These are phyloP conservation scores for Polydrusus cervinus DNA, from an alignment of 2,888 invertebrate species.

Conservation along the genomic window DNA sequence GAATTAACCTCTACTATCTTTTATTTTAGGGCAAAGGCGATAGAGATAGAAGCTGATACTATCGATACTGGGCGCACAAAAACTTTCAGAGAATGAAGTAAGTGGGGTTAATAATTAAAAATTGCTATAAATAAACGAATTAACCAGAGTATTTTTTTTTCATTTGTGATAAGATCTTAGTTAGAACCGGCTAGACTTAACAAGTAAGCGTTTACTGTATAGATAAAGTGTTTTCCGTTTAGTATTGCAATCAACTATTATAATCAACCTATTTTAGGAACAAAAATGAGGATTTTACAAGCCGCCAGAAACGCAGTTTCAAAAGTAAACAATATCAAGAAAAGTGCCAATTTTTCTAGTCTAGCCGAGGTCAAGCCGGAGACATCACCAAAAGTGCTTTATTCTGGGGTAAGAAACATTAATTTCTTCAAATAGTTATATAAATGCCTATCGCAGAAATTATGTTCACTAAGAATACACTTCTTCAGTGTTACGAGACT, in stretches of 20 bases:
- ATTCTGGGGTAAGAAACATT: conserved; percentile 80
- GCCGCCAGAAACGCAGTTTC: conserved; percentile 56
- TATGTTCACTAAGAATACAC: too few relatives aligned
- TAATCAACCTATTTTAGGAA: neutral
- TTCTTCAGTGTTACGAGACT: too few relatives aligned
- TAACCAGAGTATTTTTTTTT: neutral
- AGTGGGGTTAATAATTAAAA: too few relatives aligned
- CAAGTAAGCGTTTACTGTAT: neutral
- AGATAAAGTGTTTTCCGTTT: neutral
- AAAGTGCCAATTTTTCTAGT: conserved; percentile 73
- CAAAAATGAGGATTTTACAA: conserved; percentile 54
- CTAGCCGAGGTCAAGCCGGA: conserved; percentile 75
- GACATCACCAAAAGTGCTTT: conserved; percentile 82
- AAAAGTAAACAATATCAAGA: conserved; percentile 64
- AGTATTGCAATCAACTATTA: neutral
- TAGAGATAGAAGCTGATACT: too few relatives aligned
- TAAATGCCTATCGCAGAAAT: too few relatives aligned
- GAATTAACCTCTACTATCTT: too few relatives aligned
- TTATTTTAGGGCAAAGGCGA: too few relatives aligned
- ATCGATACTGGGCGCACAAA: too few relatives aligned
- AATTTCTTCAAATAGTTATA: neutral
- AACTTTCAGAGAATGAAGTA: too few relatives aligned
- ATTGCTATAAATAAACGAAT: too few relatives aligned
- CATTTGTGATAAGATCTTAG: neutral
- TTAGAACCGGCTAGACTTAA: conserved; percentile 7